Evolutionary conservation across 2,888 invertebrate genomes (phyloP).

Genomic region (Myopa tessellatipennis): DNA sequence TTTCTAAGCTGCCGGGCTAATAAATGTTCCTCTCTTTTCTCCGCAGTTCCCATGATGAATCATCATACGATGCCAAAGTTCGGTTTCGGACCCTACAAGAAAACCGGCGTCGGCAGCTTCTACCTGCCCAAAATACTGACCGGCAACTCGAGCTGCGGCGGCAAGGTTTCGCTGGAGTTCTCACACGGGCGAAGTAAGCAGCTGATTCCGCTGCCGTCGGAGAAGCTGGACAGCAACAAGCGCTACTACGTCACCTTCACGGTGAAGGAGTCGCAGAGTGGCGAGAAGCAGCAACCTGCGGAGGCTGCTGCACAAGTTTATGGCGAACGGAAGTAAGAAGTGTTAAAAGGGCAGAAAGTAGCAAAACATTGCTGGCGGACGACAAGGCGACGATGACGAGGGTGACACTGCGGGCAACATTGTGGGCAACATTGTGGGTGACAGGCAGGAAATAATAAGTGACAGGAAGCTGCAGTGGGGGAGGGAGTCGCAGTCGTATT

Average conservation of each 20-base stretch:
- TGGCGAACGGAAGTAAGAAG: slow-evolving; percentile 39
- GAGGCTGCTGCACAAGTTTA: slow-evolving; percentile 38
- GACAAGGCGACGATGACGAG: background rate
- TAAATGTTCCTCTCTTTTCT: background rate
- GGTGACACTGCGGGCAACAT: background rate
- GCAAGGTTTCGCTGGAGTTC: slow-evolving; percentile 80
- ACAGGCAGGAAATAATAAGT: background rate
- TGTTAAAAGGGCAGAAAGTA: slow-evolving; percentile 37
- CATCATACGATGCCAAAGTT: slow-evolving; percentile 84
- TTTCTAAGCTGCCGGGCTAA: background rate
- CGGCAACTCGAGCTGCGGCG: slow-evolving; percentile 59
- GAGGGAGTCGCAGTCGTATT: too few species aligned
- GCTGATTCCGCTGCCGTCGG: slow-evolving; percentile 87
- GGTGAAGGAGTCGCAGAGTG: slow-evolving; percentile 75
- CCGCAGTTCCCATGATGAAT: slow-evolving; percentile 81
- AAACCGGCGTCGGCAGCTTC: slow-evolving; percentile 69
- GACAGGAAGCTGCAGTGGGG: background rate
- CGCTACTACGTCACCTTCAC: slow-evolving; percentile 94
- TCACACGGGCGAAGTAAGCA: slow-evolving; percentile 87
- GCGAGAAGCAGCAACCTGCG: slow-evolving; percentile 34
- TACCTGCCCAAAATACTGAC: slow-evolving; percentile 77
- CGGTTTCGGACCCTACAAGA: slow-evolving; percentile 71
- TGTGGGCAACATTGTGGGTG: background rate
- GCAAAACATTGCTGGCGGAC: background rate
- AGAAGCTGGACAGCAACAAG: slow-evolving; percentile 87